phyloP scores from a whole-genome alignment of 2,113 vertebrate species.

The Oreochromis aureus region DNA sequence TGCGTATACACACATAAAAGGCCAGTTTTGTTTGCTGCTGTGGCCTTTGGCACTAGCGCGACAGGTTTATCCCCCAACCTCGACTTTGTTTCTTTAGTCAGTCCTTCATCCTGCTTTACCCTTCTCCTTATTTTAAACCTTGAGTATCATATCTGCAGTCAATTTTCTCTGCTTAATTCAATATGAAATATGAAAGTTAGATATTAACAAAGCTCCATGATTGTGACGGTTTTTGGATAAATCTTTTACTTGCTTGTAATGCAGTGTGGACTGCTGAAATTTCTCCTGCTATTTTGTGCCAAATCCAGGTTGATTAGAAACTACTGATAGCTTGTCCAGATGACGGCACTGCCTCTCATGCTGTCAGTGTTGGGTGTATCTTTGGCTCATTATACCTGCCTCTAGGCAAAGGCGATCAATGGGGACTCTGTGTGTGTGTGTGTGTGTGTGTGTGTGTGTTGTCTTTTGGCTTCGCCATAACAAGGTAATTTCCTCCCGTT shows the following conservation, averaged over 20 bases:
- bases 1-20: neutral
- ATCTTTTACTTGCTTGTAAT: neutral
- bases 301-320: constrained; percentile 6
- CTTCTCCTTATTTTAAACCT: neutral
- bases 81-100: neutral
- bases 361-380: neutral
- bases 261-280: neutral
- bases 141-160: neutral
- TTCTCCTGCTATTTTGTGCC: neutral
- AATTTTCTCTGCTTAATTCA: neutral
- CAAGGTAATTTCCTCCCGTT: constrained; percentile 68
- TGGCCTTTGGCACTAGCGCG: constrained; percentile 30
- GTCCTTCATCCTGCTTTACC: neutral
- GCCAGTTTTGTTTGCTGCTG: constrained; percentile 36
- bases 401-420: neutral
- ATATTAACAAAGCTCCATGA: neutral
- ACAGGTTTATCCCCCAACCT: constrained; percentile 16
- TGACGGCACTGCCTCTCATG: neutral
- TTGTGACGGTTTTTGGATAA: neutral
- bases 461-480: constrained; percentile 38
- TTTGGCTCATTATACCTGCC: constrained; percentile 6
- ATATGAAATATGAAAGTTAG: neutral
- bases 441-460: neutral
- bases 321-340: constrained; percentile 20
- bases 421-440: neutral